Conservation (phyloP, 2,113 vertebrate species). For the Eurypyga helias region DNA sequence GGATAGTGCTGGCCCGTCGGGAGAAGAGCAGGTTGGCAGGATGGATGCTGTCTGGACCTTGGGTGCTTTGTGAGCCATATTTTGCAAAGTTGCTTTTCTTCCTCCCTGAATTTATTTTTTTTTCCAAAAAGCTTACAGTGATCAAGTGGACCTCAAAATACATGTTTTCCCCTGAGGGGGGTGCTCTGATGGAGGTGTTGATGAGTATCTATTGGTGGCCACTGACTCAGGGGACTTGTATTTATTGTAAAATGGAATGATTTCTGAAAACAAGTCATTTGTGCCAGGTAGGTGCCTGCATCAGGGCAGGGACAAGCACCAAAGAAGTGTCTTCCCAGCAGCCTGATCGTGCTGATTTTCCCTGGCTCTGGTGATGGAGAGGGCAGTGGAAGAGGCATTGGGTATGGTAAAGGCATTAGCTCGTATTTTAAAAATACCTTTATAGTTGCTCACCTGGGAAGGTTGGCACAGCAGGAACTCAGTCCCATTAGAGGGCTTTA, state of each 20-base stretch:
- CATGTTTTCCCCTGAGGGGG: background rate
- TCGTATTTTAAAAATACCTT: background rate
- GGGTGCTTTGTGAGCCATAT: background rate
- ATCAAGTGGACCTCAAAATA: background rate
- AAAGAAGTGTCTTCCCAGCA: background rate
- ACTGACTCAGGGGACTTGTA: background rate
- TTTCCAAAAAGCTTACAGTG: background rate
- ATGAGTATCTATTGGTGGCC: background rate
- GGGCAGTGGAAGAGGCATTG: background rate
- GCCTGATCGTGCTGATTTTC: accelerated
- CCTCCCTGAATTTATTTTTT: background rate
- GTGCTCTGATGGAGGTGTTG: background rate
- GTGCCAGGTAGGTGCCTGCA: background rate
- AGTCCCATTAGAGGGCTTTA: background rate
- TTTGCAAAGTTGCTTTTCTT: background rate
- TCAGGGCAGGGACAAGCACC: background rate
- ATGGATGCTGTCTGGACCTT: background rate
- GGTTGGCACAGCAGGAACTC: background rate
- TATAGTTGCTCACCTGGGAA: background rate
- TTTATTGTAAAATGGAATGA: background rate
- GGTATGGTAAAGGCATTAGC: background rate
- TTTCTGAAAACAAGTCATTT: background rate
- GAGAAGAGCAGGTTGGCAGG: background rate
- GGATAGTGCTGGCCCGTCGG: background rate
- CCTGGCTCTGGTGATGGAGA: background rate